Base-by-base conservation (phyloP, 2,888 invertebrate genomes). In the Himalopsyche anomala region DNA sequence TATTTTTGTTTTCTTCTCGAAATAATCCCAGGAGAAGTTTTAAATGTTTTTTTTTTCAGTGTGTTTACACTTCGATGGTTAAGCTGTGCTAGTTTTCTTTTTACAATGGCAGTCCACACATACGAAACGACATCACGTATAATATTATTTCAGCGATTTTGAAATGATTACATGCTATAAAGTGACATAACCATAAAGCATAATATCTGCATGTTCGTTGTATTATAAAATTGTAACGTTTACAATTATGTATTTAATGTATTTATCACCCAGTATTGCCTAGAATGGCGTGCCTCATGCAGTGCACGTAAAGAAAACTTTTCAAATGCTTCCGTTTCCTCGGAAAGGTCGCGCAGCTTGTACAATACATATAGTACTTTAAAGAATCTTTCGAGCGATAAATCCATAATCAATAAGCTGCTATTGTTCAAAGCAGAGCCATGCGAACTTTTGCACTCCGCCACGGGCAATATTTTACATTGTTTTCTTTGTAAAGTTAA, bases 241-340 rank as follows among this genome's bases (percentile, higher is more conserved):
- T 15, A 51, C 51, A 51, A 51, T 3, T 51, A 15, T 19, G 4
- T 62, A 19, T 62, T 8, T 62, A 19, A 62, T 62, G 19, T 62
- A 62, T 62, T 62, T 62, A 62, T 62, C 62, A 62, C 62, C 62
- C 15, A 62, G 19, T 62, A 62, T 62, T 62, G 28, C 6, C 62
- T 62, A 62, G 62, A n/a, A 19, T 62, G 62, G 62, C 62, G 28
- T 62, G 62, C 28, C 62, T 62, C 62, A 28, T 62, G 62, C 62
- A 62, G 62, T 11, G 62, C n/a, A 62, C 62, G 62, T 62, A 19
- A 62, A 3, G 19, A n/a, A 62, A 62, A 62, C 62, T 62, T 62
- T 62, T 62, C 62, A 62, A 62, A 62, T 62, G 62, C 62, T 62
- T 62, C 62, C 62, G 62, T 62, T 62, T 62, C 62, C 62, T 62